Evolutionary conservation across 1,140 invertebrate genomes (phyloP).

Genomic region (Battus philenor): DNA sequence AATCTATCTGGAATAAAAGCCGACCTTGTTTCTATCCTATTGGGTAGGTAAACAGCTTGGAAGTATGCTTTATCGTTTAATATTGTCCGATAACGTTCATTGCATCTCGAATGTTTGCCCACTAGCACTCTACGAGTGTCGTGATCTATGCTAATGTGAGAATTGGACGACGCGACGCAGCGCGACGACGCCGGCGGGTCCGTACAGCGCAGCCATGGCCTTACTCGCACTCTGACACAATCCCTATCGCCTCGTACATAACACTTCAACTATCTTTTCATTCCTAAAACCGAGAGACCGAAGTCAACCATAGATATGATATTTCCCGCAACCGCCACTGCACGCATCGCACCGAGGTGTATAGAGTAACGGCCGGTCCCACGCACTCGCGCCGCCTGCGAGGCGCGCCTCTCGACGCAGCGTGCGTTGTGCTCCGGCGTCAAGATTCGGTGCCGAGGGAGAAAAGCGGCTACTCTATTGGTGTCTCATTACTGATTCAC

Average conservation of each 20-base stretch:
- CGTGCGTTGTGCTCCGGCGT: constrained; percentile 59
- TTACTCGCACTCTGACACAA: not conserved
- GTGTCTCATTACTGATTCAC: constrained; percentile 74
- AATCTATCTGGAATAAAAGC: constrained; percentile 74
- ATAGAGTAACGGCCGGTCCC: not conserved
- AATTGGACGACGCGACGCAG: constrained; percentile 36
- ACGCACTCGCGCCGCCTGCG: constrained; percentile 11
- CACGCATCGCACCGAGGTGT: not conserved
- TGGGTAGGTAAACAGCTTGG: constrained; percentile 68
- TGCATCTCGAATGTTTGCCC: constrained; percentile 51
- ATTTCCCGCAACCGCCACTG: not conserved
- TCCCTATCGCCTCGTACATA: not conserved
- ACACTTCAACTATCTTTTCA: too few species aligned
- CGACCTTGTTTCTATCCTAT: constrained; percentile 63
- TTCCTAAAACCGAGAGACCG: not conserved
- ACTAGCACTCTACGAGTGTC: constrained; percentile 72
- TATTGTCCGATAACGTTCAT: constrained; percentile 71
- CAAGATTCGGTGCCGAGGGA: constrained; percentile 67
- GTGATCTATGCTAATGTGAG: constrained; percentile 60
- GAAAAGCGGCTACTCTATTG: constrained; percentile 76
- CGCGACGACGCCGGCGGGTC: constrained; percentile 20
- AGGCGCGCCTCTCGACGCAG: constrained; percentile 18
- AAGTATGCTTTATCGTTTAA: constrained; percentile 70
- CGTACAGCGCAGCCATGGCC: not conserved
- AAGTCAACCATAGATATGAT: not conserved